Conservation (phyloP, 37 sponge, comb jelly and placozoan genomes). For the Oopsacas minuta region DNA sequence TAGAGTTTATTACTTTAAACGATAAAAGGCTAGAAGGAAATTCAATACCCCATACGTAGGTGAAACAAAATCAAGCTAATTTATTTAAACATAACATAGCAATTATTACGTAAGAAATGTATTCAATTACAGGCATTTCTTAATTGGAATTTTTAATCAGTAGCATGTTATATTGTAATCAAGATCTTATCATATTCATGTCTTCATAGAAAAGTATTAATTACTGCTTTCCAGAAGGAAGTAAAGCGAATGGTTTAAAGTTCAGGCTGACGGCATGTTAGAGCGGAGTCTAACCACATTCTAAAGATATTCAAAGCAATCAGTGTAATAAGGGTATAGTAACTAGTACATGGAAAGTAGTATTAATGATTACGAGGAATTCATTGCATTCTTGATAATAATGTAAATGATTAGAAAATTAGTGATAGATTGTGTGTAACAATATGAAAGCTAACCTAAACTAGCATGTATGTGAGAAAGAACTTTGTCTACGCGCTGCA, state of each 20-base stretch:
- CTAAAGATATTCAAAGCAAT: neutral
- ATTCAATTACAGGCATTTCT: neutral
- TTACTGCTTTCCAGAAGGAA: too few relatives aligned
- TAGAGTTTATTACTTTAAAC: too few relatives aligned
- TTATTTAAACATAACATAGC: neutral
- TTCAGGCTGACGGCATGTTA: neutral
- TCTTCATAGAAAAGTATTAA: neutral
- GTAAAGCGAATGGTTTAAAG: neutral
- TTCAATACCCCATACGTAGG: neutral
- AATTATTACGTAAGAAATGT: neutral
- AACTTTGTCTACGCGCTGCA: neutral
- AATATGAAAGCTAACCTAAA: neutral
- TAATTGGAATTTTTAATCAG: conserved; percentile 4
- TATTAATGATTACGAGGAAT: neutral
- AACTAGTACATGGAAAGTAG: neutral
- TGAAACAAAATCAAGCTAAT: neutral
- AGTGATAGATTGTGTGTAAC: neutral
- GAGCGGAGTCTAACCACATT: neutral
- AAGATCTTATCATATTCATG: neutral
- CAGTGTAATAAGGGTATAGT: neutral
- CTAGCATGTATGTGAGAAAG: neutral
- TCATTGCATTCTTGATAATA: neutral
- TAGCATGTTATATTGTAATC: neutral
- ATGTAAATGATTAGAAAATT: neutral
- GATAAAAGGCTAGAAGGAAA: neutral